Evolutionary conservation across 30 jellyfish, hydroid and myxozoan species (phyloP).

Genomic region (Cassiopea andromeda): DNA sequence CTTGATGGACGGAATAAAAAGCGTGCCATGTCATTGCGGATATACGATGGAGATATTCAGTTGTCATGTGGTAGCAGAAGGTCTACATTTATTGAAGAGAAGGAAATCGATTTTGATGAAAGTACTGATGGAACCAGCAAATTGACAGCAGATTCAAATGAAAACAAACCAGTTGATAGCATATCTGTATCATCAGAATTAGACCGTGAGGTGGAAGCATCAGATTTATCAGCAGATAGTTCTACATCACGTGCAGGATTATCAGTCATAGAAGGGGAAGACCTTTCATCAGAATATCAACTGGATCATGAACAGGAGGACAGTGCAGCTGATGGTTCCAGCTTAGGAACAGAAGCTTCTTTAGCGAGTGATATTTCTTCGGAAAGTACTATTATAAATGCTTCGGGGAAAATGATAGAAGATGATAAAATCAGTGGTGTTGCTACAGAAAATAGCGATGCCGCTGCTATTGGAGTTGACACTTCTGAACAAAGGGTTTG

Average conservation of each 20-base stretch:
- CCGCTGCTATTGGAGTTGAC: neutral
- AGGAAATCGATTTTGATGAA: constrained; percentile 84
- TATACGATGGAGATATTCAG: constrained; percentile 80
- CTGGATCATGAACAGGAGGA: neutral
- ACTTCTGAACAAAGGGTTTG: neutral
- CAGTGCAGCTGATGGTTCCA: neutral
- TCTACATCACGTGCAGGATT: constrained; percentile 37
- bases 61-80: constrained; percentile 57
- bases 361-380: neutral
- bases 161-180: constrained; percentile 39
- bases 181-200: constrained; percentile 52
- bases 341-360: neutral
- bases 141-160: constrained; percentile 12
- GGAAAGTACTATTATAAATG: neutral
- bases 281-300: neutral
- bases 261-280: constrained; percentile 5
- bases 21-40: constrained; percentile 63
- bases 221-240: constrained; percentile 48
- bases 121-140: constrained; percentile 40
- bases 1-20: constrained; percentile 36
- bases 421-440: neutral
- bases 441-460: neutral
- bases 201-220: constrained; percentile 41
- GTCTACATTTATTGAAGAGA: constrained; percentile 78
- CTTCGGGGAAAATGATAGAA: neutral